Evolutionary conservation across 2,113 vertebrate species (phyloP), one percentile per base, ranked within the genome.

Genomic region (Pithys albifrons): DNA sequence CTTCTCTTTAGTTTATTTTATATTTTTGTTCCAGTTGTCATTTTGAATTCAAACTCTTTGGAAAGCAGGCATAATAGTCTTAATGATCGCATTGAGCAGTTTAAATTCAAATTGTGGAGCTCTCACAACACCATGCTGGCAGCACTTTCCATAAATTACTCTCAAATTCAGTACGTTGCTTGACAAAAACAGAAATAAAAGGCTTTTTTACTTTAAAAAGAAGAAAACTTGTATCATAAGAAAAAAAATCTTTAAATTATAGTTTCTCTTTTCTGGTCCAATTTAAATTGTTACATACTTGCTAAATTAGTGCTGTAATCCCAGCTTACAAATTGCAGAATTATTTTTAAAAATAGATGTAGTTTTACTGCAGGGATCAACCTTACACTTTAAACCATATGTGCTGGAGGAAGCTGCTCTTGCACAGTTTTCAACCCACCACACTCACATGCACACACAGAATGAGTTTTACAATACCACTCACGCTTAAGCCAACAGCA

Each of bases 101-200:
- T 98, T 98, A 98, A 98, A 98, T 98, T 98, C 96, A 98, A 98
- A 98, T 98, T 98, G 97, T 97, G 93, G 95, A 97, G 98, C 96
- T 96, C 96, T 83, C 58, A 96, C 97, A 98, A 98, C 96, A 97
- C 96, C 97, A 97, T 28, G 95, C 96, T 97, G 97, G 97, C 97
- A 98, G 96, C 93, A 97, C 97, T 98, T 97, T 97, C 96, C 96
- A 98, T 97, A 98, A 98, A 98, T 98, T 98, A 98, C 96, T 95
- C 93, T 97, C 97, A 96, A 97, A 98, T 98, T 98, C 98, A 98
- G 97, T 97, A 97, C 94, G 55, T 93, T 69, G 85, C 94, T 97
- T 87, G 71, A 96, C 85, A 95, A 94, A 97, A 95, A 97, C 93
- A 96, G 93, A 88, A 93, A 96, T 95, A 96, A 96, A 96, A 76